Evolutionary conservation across 2,888 invertebrate species (phyloP).

Genomic region (Allophyes oxyacanthae): DNA sequence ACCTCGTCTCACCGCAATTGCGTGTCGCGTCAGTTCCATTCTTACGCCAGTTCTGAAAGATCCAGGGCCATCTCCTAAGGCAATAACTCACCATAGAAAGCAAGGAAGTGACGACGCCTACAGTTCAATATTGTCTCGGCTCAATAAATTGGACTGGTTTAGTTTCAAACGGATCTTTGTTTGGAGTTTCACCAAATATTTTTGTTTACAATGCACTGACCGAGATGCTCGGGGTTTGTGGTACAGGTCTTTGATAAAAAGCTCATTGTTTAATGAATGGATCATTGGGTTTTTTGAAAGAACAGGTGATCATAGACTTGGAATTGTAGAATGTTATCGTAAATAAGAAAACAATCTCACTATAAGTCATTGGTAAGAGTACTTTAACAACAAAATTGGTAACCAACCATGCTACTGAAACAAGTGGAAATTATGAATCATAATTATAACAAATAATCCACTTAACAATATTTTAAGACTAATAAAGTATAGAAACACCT

Average conservation of each 20-base stretch:
- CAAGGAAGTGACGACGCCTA: constrained; percentile 68
- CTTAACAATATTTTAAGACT: no score
- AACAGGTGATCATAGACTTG: constrained; percentile 25
- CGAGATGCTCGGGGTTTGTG: constrained; percentile 30
- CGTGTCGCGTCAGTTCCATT: constrained; percentile 51
- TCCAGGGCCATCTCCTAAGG: constrained; percentile 62
- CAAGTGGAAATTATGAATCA: no score
- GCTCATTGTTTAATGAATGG: constrained; percentile 12
- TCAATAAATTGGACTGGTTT: constrained; percentile 73
- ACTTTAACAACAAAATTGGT: no score
- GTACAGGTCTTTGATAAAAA: constrained; percentile 32
- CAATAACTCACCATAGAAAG: constrained; percentile 76
- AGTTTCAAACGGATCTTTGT: constrained; percentile 64
- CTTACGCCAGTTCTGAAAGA: constrained; percentile 47
- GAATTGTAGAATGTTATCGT: not conserved
- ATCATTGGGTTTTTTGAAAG: constrained; percentile 18
- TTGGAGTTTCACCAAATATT: constrained; percentile 58
- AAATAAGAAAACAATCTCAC: not conserved
- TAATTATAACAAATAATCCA: no score
- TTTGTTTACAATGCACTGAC: constrained; percentile 56
- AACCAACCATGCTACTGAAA: no score
- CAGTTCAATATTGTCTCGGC: constrained; percentile 67
- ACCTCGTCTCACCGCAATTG: constrained; percentile 31
- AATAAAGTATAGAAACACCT: not conserved
- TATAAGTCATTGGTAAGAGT: not conserved